Percentiles rank a stretch among this genome's conserved stretches.
These are phyloP conservation scores for Orthonychiurus folsomi DNA, from an alignment of 2,888 invertebrate species.

Conservation along the genomic window DNA sequence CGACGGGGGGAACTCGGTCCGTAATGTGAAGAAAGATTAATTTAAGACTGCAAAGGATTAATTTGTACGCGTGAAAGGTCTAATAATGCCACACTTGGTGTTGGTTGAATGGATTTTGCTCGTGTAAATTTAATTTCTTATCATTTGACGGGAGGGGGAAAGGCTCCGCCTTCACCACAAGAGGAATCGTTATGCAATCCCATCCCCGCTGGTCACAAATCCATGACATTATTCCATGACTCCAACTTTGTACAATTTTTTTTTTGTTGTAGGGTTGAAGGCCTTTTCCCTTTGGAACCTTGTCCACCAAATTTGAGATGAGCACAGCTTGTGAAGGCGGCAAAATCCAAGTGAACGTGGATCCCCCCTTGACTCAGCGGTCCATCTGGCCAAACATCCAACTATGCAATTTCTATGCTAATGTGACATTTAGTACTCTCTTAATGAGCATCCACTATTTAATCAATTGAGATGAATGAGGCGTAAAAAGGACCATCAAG, in stretches of 20 bases:
- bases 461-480: conserved; percentile 12
- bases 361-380: background rate
- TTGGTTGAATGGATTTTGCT: background rate
- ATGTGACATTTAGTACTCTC: conserved; percentile 7
- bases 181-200: background rate
- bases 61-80: background rate
- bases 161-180: too few species aligned
- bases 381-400: too few species aligned
- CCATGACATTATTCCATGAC: too few species aligned
- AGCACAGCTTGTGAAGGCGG: background rate
- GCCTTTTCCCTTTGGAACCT: too few species aligned
- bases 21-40: conserved; percentile 6
- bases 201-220: too few species aligned
- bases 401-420: conserved; percentile 9
- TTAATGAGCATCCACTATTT: background rate
- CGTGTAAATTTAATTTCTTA: background rate
- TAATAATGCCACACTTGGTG: background rate
- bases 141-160: too few species aligned
- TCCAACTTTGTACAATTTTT: too few species aligned
- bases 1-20: background rate
- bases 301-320: background rate
- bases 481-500: conserved; percentile 1
- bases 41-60: background rate
- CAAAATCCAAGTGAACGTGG: background rate
- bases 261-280: background rate